Evolutionary conservation across 2,888 invertebrate species (phyloP).

Genomic region (Ennomos quercinarius): DNA sequence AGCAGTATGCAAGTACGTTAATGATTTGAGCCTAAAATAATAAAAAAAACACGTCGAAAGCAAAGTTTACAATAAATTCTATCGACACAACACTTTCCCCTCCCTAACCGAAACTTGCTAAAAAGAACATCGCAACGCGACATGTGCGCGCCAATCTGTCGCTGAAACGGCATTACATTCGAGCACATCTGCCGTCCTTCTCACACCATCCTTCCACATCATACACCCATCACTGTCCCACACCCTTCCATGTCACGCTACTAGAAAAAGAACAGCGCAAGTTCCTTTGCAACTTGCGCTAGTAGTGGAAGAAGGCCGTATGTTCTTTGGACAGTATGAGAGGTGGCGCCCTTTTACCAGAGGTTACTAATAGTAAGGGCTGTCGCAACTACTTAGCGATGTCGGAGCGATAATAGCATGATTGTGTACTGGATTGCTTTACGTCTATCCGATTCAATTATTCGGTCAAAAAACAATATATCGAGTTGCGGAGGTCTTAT

Average conservation of each 20-base stretch:
- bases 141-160: slow-evolving; percentile 85
- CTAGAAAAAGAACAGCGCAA: slow-evolving; percentile 20
- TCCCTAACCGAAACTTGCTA: slow-evolving; percentile 62
- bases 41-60: too few relatives aligned
- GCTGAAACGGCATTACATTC: slow-evolving; percentile 72
- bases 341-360: slow-evolving; percentile 7
- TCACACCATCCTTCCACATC: slow-evolving; percentile 36
- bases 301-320: slow-evolving; percentile 15
- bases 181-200: slow-evolving; percentile 53
- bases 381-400: slow-evolving; percentile 78
- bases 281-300: slow-evolving; percentile 9
- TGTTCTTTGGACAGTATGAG: slow-evolving; percentile 6
- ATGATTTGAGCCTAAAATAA: too few relatives aligned
- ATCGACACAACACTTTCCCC: slow-evolving; percentile 33
- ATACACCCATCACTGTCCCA: slow-evolving; percentile 50
- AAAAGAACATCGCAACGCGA: slow-evolving; percentile 83
- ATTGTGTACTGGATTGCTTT: slow-evolving; percentile 75
- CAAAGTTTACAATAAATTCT: not conserved
- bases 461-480: slow-evolving; percentile 59
- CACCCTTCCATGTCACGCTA: slow-evolving; percentile 47
- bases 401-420: slow-evolving; percentile 71
- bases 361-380: slow-evolving; percentile 27
- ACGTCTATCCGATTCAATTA: slow-evolving; percentile 72
- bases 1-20: too few relatives aligned
- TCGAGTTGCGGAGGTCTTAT: slow-evolving; percentile 52